Conservation (phyloP, 1,140 invertebrate species). For the Calliopsis andreniformis region DNA sequence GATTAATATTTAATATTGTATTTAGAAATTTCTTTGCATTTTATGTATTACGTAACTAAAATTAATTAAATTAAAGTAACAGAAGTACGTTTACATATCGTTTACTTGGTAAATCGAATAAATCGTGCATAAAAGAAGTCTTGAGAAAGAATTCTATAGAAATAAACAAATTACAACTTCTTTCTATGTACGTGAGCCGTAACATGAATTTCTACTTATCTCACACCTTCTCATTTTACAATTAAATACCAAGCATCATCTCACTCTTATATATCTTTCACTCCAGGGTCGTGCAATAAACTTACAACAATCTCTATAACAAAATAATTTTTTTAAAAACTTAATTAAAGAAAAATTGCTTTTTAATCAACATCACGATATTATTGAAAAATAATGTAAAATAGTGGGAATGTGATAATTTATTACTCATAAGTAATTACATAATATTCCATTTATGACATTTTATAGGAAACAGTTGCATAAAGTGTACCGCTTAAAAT, state of each 20-base stretch:
- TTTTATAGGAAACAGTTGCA: too few species aligned
- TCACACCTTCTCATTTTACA: conserved; percentile 52
- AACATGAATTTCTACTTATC: conserved; percentile 33
- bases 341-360: not conserved
- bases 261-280: conserved; percentile 49
- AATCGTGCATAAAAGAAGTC: conserved; percentile 11
- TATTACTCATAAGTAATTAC: not conserved
- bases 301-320: not conserved
- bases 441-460: not conserved
- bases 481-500: too few species aligned
- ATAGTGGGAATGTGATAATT: too few species aligned
- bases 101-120: conserved; percentile 25
- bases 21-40: too few species aligned
- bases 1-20: too few species aligned
- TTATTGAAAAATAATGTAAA: too few species aligned
- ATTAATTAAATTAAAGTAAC: not conserved
- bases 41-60: too few species aligned
- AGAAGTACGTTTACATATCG: not conserved
- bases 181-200: conserved; percentile 17
- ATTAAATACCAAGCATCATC: conserved; percentile 36
- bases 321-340: not conserved
- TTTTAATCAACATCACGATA: too few species aligned
- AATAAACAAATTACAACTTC: conserved; percentile 3
- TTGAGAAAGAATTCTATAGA: too few species aligned
- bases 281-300: conserved; percentile 40